These are phyloP conservation scores for Limosa lapponica DNA, from an alignment of 2,797 vertebrate species.

Conservation along the genomic window DNA sequence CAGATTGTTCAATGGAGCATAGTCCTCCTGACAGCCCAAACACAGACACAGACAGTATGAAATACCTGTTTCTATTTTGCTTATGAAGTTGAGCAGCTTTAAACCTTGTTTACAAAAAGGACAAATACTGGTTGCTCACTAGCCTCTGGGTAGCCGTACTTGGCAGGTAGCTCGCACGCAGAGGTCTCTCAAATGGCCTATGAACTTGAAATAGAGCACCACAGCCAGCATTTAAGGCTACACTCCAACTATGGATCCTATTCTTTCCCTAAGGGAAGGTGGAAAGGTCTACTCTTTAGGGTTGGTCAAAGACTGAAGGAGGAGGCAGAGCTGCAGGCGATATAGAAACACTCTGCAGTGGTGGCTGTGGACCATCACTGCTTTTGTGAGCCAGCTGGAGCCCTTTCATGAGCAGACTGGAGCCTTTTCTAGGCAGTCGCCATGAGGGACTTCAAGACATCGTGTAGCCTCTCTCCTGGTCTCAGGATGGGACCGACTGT, in stretches of 20 bases:
- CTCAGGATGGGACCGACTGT: background rate
- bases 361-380: background rate
- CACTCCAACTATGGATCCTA: background rate
- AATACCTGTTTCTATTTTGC: background rate
- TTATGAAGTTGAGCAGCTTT: background rate
- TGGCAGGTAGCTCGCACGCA: background rate
- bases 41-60: background rate
- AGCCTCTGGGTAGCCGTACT: background rate
- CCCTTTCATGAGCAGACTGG: background rate
- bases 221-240: background rate
- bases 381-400: fast-evolving
- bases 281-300: background rate
- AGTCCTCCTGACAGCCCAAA: background rate
- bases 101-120: background rate
- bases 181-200: background rate
- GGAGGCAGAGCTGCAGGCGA: background rate
- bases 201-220: background rate
- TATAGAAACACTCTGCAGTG: background rate
- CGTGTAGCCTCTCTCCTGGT: background rate
- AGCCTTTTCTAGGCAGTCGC: background rate
- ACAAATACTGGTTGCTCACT: background rate
- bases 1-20: background rate
- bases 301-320: background rate
- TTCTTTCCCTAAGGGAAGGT: background rate
- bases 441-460: background rate